phyloP scores from a whole-genome alignment of 1,140 invertebrate genomes.

The Vollenhovia emeryi region DNA sequence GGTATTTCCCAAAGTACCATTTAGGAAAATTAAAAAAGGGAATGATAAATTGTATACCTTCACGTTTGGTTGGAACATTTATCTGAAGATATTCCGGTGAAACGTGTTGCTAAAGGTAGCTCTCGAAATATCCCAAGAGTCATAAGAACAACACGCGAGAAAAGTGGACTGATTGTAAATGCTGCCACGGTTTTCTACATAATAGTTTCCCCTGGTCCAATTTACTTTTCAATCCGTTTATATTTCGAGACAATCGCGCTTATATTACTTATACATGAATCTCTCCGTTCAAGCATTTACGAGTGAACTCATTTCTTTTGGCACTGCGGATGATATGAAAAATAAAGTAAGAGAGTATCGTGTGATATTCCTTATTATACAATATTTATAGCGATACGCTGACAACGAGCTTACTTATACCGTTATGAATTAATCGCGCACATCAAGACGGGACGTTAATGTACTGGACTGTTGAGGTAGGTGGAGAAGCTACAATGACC shows the following conservation, averaged over 20 bases:
- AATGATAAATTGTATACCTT: conserved; percentile 8
- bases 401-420: not conserved
- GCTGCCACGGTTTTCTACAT: not conserved
- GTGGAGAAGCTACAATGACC: not conserved
- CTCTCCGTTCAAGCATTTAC: not conserved
- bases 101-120: not conserved
- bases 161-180: not conserved
- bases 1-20: not conserved
- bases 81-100: not conserved
- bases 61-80: not conserved
- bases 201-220: not conserved
- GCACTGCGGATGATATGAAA: not conserved
- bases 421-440: not conserved
- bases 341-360: not conserved
- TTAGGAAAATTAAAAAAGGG: not conserved
- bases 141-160: not conserved
- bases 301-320: not conserved
- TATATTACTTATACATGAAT: not conserved
- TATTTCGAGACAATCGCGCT: not conserved
- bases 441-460: not conserved
- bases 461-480: conserved; percentile 1
- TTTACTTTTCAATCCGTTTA: not conserved
- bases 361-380: too few species aligned
- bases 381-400: not conserved
- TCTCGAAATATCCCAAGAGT: not conserved